Evolutionary conservation across 2,797 vertebrate genomes (phyloP).

Genomic region (Phalloptychus januarius): DNA sequence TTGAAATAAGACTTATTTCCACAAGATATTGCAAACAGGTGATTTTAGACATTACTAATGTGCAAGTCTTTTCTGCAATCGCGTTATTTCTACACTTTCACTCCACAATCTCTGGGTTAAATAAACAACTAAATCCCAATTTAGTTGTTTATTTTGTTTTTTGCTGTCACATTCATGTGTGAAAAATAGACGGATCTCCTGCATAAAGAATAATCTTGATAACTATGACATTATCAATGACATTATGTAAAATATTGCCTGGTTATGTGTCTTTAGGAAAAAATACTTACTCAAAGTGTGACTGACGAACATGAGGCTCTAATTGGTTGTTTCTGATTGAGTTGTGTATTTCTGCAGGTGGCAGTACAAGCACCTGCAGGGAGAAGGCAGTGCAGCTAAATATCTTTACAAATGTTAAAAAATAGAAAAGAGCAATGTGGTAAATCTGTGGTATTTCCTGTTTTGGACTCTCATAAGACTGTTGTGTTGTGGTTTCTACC

Average conservation of each 20-base stretch:
- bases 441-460: slow-evolving; percentile 80
- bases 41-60: background rate
- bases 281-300: background rate
- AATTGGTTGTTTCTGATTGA: background rate
- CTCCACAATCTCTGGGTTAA: background rate
- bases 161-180: background rate
- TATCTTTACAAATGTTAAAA: background rate
- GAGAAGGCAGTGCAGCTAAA: too few species aligned
- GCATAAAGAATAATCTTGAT: background rate
- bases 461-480: slow-evolving; percentile 71
- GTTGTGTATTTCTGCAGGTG: too few species aligned
- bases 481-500: slow-evolving; percentile 64
- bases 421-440: slow-evolving; percentile 54
- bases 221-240: background rate
- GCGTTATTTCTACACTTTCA: background rate
- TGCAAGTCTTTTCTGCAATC: background rate
- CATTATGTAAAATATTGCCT: background rate
- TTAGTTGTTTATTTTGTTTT: background rate
- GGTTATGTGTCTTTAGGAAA: background rate
- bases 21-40: background rate
- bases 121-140: background rate
- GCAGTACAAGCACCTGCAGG: too few species aligned
- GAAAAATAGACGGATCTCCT: background rate
- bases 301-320: background rate
- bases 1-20: background rate